Percentiles rank a stretch among this genome's conserved stretches.
phyloP scores from a whole-genome alignment of 2,797 vertebrate species.

The Alcedo quadribrachys region DNA sequence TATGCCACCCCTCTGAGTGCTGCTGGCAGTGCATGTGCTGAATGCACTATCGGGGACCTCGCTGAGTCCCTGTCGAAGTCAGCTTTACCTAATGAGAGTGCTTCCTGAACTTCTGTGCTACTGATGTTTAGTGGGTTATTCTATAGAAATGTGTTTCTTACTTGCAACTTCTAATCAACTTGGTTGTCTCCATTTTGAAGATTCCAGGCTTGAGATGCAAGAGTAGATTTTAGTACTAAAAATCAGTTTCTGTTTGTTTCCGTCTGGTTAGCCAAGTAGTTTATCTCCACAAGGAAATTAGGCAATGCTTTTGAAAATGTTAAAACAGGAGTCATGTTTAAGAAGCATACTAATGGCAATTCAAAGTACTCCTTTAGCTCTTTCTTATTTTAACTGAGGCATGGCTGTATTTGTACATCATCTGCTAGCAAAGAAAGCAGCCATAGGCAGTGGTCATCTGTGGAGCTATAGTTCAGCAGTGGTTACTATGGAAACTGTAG shows the following conservation, averaged over 20 bases:
- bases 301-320: not conserved
- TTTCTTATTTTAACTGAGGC: not conserved
- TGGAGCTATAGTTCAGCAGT: slow-evolving; percentile 32
- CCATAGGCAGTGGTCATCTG: slow-evolving; percentile 33
- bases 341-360: not conserved
- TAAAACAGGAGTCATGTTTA: not conserved
- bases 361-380: not conserved
- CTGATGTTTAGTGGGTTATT: not conserved
- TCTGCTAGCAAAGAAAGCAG: not conserved
- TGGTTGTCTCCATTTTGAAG: not conserved
- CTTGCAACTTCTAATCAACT: not conserved
- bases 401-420: not conserved
- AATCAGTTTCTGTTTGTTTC: not conserved
- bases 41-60: not conserved
- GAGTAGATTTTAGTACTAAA: not conserved
- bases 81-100: not conserved
- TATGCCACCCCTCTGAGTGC: not conserved
- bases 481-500: slow-evolving; percentile 39
- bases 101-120: not conserved
- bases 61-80: not conserved
- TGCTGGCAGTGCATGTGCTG: not conserved
- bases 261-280: not conserved
- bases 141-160: not conserved
- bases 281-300: not conserved
- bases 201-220: not conserved